Evolutionary conservation across 1,140 invertebrate species (phyloP).

Genomic region (Drosophila quadrilineata): DNA sequence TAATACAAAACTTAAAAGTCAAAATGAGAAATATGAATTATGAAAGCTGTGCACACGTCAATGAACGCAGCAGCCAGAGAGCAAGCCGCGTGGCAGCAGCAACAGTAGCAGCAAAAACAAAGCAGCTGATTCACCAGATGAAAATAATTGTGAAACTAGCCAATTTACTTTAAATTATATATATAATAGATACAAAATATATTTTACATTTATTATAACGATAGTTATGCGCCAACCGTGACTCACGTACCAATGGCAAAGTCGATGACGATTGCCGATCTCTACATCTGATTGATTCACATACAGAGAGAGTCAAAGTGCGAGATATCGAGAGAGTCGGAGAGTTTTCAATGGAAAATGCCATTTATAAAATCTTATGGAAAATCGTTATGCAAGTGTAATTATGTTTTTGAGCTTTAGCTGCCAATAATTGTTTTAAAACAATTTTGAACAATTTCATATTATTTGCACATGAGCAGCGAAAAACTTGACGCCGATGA

Average conservation of each 20-base stretch:
- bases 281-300: not conserved
- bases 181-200: conserved; percentile 6
- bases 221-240: conserved; percentile 20
- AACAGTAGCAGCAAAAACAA: not conserved
- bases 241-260: conserved; percentile 14
- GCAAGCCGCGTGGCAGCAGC: not conserved
- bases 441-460: not conserved
- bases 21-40: conserved; percentile 50
- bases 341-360: not conserved
- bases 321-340: not conserved
- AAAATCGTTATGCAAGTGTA: not conserved
- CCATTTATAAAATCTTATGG: not conserved
- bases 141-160: conserved; percentile 24
- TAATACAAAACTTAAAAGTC: conserved; percentile 13
- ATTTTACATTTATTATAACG: conserved; percentile 12
- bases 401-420: not conserved
- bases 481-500: conserved; percentile 41
- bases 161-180: conserved; percentile 9
- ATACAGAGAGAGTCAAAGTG: not conserved
- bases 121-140: conserved; percentile 61
- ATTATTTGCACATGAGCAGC: conserved; percentile 12
- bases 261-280: conserved; percentile 11
- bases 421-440: not conserved
- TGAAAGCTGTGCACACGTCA: conserved; percentile 54
- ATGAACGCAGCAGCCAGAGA: conserved; percentile 32